Evolutionary conservation across 2,113 vertebrate genomes (phyloP), one percentile per base, ranked within the genome.

Genomic region (Carassius auratus): DNA sequence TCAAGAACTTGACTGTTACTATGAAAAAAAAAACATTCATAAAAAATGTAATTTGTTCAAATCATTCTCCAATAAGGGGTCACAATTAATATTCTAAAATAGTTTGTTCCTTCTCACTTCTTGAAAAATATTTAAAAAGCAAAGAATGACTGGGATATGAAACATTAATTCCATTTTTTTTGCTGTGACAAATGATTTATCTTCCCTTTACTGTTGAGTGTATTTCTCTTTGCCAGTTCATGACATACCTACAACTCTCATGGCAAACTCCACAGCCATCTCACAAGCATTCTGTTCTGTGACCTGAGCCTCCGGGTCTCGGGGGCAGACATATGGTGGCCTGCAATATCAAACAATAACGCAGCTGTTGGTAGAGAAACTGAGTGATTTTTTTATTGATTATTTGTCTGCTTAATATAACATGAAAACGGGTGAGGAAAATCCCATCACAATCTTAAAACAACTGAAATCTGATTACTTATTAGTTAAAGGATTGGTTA

Each of bases 251-350:
- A 91, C 89, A 91, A 97, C 89, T 90, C 86, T 93, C 89, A 91
- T 91, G 75, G 95, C 95, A 80, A 97, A 94, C 88, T 76, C 92
- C 86, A 97, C 91, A 59, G 97, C 97, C 86, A 91, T 91, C 74
- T 96, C 95, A 64, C 94, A 66, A 1, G 92, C 89, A 86, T 95
- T 94, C 66, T 92, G 90, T 79, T 96, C 94, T 15, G 95, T 95
- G 52, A 97, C 87, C 90, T 94, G 91, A 0, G 97, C 98, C 92
- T 98, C 96, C 4, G 90, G 64, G 97, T 97, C 92, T 98, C 96
- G 3, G 90, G 64, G 13, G 97, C 96, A 30, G 90, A 89, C 90
- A 98, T 45, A 59, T 93, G 92, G 84, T 93, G 96, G 83, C 97
- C 98, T 99, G 91, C 52, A 74, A 52, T 42, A 9, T 62, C 76